Conservation (phyloP, 2,797 vertebrate genomes). For the Galaxias olidus region DNA sequence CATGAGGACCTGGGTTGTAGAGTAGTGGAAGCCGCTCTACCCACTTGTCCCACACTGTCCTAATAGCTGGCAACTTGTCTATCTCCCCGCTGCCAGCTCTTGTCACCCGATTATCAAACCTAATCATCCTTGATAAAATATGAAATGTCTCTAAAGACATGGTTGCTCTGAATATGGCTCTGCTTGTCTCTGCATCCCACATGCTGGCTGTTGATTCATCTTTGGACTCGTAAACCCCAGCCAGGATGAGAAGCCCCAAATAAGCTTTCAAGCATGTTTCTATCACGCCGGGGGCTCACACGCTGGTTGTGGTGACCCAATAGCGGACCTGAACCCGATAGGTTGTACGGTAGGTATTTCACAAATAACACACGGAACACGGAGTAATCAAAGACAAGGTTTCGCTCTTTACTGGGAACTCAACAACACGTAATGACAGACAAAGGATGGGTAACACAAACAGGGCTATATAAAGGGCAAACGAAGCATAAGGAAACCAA, state of each 20-base stretch:
- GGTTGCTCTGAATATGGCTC: slow-evolving; percentile 9
- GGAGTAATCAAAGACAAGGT: too few species aligned
- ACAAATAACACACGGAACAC: too few species aligned
- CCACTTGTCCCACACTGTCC: too few species aligned
- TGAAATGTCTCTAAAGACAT: slow-evolving; percentile 10
- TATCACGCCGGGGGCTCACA: too few species aligned
- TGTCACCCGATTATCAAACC: slow-evolving; percentile 14
- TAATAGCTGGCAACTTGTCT: slow-evolving; percentile 19
- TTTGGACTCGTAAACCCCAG: slow-evolving; percentile 14
- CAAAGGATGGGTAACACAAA: too few species aligned
- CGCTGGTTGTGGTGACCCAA: too few species aligned
- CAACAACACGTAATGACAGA: too few species aligned
- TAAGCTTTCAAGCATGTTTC: not conserved
- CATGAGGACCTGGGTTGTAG: slow-evolving; percentile 17
- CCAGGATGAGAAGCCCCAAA: slow-evolving; percentile 6
- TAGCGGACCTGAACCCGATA: too few species aligned
- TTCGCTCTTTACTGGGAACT: too few species aligned
- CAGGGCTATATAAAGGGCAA: too few species aligned
- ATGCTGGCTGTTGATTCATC: slow-evolving; percentile 18
- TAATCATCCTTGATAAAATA: slow-evolving; percentile 21
- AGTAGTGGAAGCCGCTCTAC: slow-evolving; percentile 18
- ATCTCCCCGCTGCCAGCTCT: not conserved
- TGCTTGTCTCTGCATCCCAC: slow-evolving; percentile 2
- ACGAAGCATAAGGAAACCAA: too few species aligned
- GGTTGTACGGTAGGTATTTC: too few species aligned